A percentile compares a stretch with the other conserved stretches of the same genome.
Conservation (phyloP, 2,797 vertebrate genomes). For the Vultur gryphus region DNA sequence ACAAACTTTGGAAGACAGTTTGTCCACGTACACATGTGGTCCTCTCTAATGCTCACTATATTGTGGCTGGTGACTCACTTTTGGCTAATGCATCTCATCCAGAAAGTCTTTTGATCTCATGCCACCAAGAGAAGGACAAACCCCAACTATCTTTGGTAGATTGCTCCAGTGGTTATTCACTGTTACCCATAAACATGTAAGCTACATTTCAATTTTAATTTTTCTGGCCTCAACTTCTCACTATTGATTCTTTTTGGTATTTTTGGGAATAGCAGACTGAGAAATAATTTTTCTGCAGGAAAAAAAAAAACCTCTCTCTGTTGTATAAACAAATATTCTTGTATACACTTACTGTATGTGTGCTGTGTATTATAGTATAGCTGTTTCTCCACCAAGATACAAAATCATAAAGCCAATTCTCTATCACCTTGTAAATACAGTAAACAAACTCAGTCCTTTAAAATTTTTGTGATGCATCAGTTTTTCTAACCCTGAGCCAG, state of each 20-base stretch:
- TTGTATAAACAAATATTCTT: neutral
- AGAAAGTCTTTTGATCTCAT: neutral
- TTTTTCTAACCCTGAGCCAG: neutral
- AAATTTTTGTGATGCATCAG: neutral
- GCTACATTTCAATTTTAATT: neutral
- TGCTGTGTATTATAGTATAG: neutral
- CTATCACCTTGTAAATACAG: neutral
- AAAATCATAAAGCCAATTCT: neutral
- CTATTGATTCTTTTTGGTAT: neutral
- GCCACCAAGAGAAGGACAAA: neutral
- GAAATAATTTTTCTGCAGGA: neutral
- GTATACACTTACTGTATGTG: neutral
- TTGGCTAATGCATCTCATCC: neutral
- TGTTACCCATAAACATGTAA: neutral
- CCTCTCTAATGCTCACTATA: neutral
- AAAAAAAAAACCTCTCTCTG: neutral
- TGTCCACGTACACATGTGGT: neutral
- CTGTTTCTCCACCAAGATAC: neutral
- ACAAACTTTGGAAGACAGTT: neutral
- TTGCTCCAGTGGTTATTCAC: neutral
- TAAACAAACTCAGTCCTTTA: neutral
- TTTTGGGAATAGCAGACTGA: neutral
- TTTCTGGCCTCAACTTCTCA: neutral
- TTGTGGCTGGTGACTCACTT: neutral
- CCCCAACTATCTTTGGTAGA: neutral